Base-by-base conservation (phyloP, 2,888 invertebrate species). In the Lasioglossum zephyrum region DNA sequence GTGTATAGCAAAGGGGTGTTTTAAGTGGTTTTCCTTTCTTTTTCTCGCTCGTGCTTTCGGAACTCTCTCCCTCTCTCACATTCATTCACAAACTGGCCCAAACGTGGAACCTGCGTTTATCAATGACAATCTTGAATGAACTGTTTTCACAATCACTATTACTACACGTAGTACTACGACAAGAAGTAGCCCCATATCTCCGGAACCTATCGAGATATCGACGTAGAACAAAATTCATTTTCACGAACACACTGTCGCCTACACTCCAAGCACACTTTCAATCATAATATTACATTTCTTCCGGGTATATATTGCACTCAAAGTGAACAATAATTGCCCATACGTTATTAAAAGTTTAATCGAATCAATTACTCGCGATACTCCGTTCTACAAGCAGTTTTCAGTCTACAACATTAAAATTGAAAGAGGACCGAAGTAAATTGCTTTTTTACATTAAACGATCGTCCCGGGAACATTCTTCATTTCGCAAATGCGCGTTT, bases 251-350 rank as follows among this genome's bases (percentile, higher is more conserved):
- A 31, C 36, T 2, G 31, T 26, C 31, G 60, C 60, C 16, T 0
- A 69, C 36, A 9, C 39, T 6, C 9, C 69, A 4, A 11, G 9
- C 9, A 39, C 39, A 69, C 22, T 39, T 39, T 22, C 66, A 36
- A 66, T 66, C 22, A 66, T 66, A 66, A 66, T 66, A 22, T 66
- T 66, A 66, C 36, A 66, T 36, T 39, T 22, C 18, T 66, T 66
- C 36, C 18, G 18, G 36, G 66, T 66, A 36, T 66, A 3, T 66
- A 36, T 66, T 66, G 66, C 66, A 66, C 66, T 66, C 36, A 0
- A 36, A 66, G 22, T 39, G 36, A 66, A 66, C 31, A 36, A 66
- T 22, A 36, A 36, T 9, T 69, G 8, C 0, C 16, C 39, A 3
- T 31, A 39, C 6, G 63, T 31, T 63, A 63, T 31, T 31, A 31